phyloP scores from a whole-genome alignment of 2,888 invertebrate species.

The Amblyjoppa proteus region DNA sequence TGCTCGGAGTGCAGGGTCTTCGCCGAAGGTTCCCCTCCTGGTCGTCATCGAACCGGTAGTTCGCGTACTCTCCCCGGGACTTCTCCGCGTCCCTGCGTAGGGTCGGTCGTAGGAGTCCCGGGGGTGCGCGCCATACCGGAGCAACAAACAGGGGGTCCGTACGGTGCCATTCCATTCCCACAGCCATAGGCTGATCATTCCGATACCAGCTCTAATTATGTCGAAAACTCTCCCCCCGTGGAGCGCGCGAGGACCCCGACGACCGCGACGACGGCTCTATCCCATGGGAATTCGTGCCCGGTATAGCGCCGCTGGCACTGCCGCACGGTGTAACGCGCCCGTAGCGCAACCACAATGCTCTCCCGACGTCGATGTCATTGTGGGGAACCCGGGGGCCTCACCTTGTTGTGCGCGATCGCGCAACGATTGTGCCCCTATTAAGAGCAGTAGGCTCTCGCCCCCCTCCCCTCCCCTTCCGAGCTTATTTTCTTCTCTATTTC shows the following conservation, averaged over 20 bases:
- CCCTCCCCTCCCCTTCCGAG: constrained; percentile 41
- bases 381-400: constrained; percentile 68
- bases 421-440: constrained; percentile 80
- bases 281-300: constrained; percentile 64
- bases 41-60: neutral
- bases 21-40: constrained; percentile 14
- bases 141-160: constrained; percentile 43
- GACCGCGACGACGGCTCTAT: constrained; percentile 41
- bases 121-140: constrained; percentile 59
- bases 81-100: constrained; percentile 16
- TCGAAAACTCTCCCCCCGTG: constrained; percentile 77
- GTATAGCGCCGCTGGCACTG: constrained; percentile 25
- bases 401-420: constrained; percentile 79
- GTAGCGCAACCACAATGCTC: constrained; percentile 78
- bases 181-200: constrained; percentile 79
- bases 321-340: constrained; percentile 69
- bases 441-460: constrained; percentile 65
- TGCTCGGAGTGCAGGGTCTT: constrained; percentile 12
- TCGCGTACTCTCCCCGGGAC: constrained; percentile 39
- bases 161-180: constrained; percentile 58
- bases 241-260: constrained; percentile 66
- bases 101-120: constrained; percentile 67
- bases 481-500: constrained; percentile 62
- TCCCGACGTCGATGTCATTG: constrained; percentile 80
- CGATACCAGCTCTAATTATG: constrained; percentile 83